A percentile compares a stretch with the other conserved stretches of the same genome.
Evolutionary conservation across 2,888 invertebrate genomes (phyloP).

Genomic region (Scaptomyza caliginosa): DNA sequence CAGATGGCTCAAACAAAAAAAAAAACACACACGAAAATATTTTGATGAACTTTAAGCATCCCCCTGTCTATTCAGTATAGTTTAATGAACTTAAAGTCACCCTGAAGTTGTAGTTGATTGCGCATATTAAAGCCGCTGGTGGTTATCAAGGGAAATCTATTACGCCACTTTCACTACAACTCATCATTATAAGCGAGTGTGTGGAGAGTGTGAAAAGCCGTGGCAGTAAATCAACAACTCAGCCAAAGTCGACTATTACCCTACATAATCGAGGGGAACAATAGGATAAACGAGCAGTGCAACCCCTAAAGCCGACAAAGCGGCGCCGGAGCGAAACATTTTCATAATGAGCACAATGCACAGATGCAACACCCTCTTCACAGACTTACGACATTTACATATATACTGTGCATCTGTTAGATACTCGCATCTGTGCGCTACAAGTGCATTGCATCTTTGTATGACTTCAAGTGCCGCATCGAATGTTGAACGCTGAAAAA

Average conservation of each 20-base stretch:
- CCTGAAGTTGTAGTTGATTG: slow-evolving; percentile 41
- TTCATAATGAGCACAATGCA: slow-evolving; percentile 34
- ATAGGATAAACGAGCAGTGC: slow-evolving; percentile 7
- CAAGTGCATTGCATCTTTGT: slow-evolving; percentile 35
- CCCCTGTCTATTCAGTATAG: slow-evolving; percentile 24
- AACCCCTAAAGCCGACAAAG: slow-evolving; percentile 43
- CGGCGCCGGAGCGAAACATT: slow-evolving; percentile 10
- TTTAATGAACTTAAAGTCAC: slow-evolving; percentile 36
- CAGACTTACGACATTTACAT: neutral
- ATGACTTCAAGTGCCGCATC: slow-evolving; percentile 33
- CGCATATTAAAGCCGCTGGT: slow-evolving; percentile 43
- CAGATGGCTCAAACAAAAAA: slow-evolving; percentile 27
- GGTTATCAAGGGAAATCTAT: slow-evolving; percentile 39
- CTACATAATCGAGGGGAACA: slow-evolving; percentile 54
- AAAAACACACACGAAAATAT: too few relatives aligned
- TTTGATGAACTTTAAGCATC: slow-evolving; percentile 39
- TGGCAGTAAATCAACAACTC: slow-evolving; percentile 49
- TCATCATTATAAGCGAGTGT: slow-evolving; percentile 2
- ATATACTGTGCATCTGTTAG: slow-evolving; percentile 48
- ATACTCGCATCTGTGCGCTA: slow-evolving; percentile 40
- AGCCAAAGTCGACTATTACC: slow-evolving; percentile 45
- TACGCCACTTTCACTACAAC: slow-evolving; percentile 67
- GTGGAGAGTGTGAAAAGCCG: slow-evolving; percentile 46
- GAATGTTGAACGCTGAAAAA: neutral
- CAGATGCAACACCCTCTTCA: slow-evolving; percentile 8